Percentiles rank a stretch among this genome's conserved stretches.
Conservation (phyloP, 2,797 vertebrate genomes). For the Jordanella pulchra region DNA sequence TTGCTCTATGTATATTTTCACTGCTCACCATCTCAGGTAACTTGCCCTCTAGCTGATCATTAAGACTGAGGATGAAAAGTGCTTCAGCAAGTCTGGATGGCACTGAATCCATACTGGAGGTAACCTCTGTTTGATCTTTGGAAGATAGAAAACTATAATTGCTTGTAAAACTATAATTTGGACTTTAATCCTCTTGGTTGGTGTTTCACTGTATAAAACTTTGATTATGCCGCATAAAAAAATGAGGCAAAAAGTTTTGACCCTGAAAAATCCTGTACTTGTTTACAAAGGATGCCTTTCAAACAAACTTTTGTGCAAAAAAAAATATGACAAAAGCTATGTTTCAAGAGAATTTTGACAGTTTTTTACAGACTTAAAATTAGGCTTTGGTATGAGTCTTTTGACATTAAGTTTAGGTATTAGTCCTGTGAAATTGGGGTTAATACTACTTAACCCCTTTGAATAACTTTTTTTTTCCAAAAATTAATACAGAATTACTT, state of each 20-base stretch:
- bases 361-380: no score
- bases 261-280: neutral
- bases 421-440: no score
- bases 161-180: slow-evolving; percentile 13
- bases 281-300: neutral
- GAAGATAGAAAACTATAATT: slow-evolving; percentile 42
- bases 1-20: slow-evolving; percentile 12
- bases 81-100: slow-evolving; percentile 13
- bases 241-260: slow-evolving; percentile 5
- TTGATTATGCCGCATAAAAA: slow-evolving; percentile 39
- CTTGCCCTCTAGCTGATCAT: slow-evolving; percentile 15
- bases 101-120: slow-evolving; percentile 2
- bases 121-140: slow-evolving; percentile 43
- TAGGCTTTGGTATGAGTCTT: no score
- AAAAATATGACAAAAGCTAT: no score
- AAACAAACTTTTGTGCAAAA: no score
- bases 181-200: slow-evolving; percentile 31
- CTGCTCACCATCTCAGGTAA: slow-evolving; percentile 18
- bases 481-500: no score
- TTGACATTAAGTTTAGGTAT: no score
- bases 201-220: slow-evolving; percentile 19
- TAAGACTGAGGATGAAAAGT: slow-evolving; percentile 7
- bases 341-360: no score
- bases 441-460: no score
- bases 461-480: no score